These are phyloP conservation scores for Phyllotis vaccarum DNA, from an alignment of 2,797 vertebrate genomes.

Conservation along the genomic window DNA sequence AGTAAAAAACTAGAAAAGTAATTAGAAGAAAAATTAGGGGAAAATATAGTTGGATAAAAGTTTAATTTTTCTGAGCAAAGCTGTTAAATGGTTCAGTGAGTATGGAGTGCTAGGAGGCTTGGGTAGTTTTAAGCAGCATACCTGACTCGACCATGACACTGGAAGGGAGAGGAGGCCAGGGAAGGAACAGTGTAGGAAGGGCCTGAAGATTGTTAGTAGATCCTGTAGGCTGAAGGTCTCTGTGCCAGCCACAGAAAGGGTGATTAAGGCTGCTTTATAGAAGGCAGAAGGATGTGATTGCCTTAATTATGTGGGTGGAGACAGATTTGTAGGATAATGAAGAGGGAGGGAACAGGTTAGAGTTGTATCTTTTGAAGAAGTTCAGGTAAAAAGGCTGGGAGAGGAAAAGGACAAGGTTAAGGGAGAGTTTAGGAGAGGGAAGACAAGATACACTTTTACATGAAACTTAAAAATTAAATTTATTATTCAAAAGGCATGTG, in stretches of 20 bases:
- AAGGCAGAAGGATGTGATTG: conserved; percentile 70
- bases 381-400: neutral
- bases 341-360: conserved; percentile 35
- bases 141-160: rapidly evolving
- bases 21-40: conserved; percentile 56
- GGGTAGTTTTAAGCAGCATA: conserved; percentile 44
- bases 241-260: neutral
- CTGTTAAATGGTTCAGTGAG: conserved; percentile 7
- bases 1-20: conserved; percentile 65
- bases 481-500: conserved; percentile 74
- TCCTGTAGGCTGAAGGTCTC: conserved; percentile 65
- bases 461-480: conserved; percentile 79
- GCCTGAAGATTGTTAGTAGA: neutral
- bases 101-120: neutral
- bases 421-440: neutral
- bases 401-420: conserved; percentile 34
- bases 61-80: conserved; percentile 70
- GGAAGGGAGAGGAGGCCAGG: neutral
- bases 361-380: neutral
- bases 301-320: conserved; percentile 68
- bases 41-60: conserved; percentile 32
- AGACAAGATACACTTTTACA: conserved; percentile 30
- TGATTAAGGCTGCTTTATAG: conserved; percentile 57
- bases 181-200: neutral
- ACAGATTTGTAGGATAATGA: conserved; percentile 65